These are phyloP conservation scores for Synanthedon myopaeformis DNA, from an alignment of 2,888 invertebrate species.

Conservation along the genomic window DNA sequence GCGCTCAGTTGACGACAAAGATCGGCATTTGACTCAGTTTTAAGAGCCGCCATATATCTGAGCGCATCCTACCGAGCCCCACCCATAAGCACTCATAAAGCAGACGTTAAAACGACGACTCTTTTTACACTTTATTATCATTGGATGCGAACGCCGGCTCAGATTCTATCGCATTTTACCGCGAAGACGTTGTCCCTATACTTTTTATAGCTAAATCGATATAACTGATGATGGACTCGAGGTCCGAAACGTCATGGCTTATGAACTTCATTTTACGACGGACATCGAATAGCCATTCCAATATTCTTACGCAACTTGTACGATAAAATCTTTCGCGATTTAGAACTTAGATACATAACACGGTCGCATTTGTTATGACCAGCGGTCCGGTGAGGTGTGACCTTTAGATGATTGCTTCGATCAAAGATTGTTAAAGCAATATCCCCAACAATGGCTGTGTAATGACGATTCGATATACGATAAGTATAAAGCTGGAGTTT, in stretches of 20 bases:
- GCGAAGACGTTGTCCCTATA: constrained; percentile 36
- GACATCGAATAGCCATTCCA: constrained; percentile 34
- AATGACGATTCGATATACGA: not conserved
- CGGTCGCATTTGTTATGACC: not conserved
- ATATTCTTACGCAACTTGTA: constrained; percentile 10
- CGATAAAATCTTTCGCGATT: not conserved
- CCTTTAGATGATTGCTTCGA: not conserved
- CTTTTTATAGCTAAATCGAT: constrained; percentile 62
- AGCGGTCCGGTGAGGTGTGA: not conserved
- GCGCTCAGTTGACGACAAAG: constrained; percentile 30
- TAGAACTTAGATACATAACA: not conserved
- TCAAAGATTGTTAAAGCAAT: not conserved
- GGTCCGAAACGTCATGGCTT: constrained; percentile 47
- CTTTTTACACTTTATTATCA: constrained; percentile 71
- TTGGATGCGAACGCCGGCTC: constrained; percentile 66
- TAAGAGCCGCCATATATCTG: constrained; percentile 51
- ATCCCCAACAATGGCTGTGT: not conserved
- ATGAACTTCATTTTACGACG: constrained; percentile 54
- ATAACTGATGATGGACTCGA: constrained; percentile 48
- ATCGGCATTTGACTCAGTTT: constrained; percentile 40
- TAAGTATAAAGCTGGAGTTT: not conserved
- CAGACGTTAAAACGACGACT: constrained; percentile 65
- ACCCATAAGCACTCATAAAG: constrained; percentile 64
- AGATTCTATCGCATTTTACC: constrained; percentile 63
- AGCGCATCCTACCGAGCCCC: constrained; percentile 50